Conservation (phyloP, 2,797 vertebrate genomes). For the Molossus molossus region DNA sequence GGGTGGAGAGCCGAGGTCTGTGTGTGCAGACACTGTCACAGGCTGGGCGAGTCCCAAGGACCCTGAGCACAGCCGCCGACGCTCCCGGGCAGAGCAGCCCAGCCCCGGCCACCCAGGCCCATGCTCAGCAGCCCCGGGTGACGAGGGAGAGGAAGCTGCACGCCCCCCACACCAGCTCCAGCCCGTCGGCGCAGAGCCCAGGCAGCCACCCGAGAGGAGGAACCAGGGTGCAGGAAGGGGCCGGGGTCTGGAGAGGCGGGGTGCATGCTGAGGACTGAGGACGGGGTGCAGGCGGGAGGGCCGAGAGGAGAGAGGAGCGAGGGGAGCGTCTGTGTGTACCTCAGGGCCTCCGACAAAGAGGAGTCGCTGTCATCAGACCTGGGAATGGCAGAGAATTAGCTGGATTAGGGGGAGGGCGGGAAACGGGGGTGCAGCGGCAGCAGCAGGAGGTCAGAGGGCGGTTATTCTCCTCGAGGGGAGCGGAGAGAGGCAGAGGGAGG, state of each 20-base stretch:
- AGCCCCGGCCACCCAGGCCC: not conserved
- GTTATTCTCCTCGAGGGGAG: conserved; percentile 88
- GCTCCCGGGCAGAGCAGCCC: not conserved
- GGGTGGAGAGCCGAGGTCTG: not conserved
- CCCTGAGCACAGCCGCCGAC: not conserved
- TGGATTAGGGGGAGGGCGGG: conserved; percentile 92
- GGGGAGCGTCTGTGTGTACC: conserved; percentile 95
- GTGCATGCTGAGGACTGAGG: conserved; percentile 80
- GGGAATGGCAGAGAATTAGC: conserved; percentile 98
- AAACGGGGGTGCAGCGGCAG: conserved; percentile 83
- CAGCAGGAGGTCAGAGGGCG: conserved; percentile 83
- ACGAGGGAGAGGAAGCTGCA: not conserved
- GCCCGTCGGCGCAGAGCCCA: conserved; percentile 41
- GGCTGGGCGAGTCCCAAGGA: not conserved
- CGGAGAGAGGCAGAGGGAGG: not conserved
- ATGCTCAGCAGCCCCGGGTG: not conserved
- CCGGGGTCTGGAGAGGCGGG: not conserved
- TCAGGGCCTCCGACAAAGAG: conserved; percentile 99
- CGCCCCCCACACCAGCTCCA: conserved; percentile 42
- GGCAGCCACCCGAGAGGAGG: conserved; percentile 34
- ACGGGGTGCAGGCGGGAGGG: conserved; percentile 62
- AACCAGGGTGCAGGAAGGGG: not conserved
- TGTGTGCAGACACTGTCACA: not conserved
- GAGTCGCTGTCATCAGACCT: conserved; percentile 99
- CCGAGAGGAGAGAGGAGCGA: conserved; percentile 37